These are phyloP conservation scores for Huso huso DNA, from an alignment of 2,797 vertebrate genomes.

Conservation along the genomic window DNA sequence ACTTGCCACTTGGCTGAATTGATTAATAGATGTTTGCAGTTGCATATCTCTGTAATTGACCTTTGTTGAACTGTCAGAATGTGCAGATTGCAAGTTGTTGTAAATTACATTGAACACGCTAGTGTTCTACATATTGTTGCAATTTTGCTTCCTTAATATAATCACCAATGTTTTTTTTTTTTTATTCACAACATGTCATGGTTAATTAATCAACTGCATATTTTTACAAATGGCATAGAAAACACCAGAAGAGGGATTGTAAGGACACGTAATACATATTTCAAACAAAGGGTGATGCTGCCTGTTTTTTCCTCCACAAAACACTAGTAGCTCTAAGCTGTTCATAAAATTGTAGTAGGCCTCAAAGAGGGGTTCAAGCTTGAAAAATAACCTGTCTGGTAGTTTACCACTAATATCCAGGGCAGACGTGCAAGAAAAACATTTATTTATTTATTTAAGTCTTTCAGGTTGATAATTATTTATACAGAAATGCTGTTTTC, in stretches of 20 bases:
- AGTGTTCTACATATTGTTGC: no score
- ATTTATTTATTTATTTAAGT: constrained; percentile 21
- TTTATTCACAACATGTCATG: no score
- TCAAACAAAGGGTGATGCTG: not conserved
- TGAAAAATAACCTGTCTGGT: constrained; percentile 15
- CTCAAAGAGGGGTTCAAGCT: constrained; percentile 15
- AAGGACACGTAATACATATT: not conserved
- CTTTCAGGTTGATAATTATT: constrained; percentile 19
- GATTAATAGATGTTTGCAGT: no score
- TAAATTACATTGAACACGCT: no score
- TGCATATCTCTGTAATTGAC: no score
- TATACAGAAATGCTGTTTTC: constrained; percentile 17
- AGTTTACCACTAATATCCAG: constrained; percentile 20
- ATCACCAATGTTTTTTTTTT: no score
- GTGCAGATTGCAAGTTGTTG: no score
- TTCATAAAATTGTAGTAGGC: constrained; percentile 2
- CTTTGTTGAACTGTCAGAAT: no score
- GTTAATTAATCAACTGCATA: no score
- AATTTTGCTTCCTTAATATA: no score
- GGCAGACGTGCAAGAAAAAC: constrained; percentile 5
- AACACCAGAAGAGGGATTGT: not conserved
- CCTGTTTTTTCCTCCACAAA: not conserved
- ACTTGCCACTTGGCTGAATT: no score
- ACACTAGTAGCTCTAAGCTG: not conserved
- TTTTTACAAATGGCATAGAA: not conserved